These are phyloP conservation scores for Pollimyrus isidori DNA, from an alignment of 2,113 vertebrate genomes.

Conservation along the genomic window DNA sequence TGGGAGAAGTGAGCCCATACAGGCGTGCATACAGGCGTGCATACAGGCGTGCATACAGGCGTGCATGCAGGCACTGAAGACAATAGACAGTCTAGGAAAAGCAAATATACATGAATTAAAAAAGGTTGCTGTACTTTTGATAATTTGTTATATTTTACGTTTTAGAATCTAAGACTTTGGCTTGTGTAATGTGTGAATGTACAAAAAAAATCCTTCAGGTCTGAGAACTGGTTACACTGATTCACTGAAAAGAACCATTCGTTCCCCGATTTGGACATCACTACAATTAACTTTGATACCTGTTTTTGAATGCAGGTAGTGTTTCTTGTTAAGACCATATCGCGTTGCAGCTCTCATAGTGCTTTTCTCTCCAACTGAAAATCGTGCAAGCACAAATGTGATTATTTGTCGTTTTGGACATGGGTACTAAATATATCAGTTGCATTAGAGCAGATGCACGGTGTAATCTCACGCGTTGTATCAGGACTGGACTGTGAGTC, in stretches of 20 bases:
- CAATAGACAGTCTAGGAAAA: not conserved
- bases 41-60: too few species aligned
- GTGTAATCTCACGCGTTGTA: not conserved
- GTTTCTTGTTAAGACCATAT: not conserved
- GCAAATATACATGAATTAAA: not conserved
- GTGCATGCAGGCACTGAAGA: not conserved
- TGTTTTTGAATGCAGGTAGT: not conserved
- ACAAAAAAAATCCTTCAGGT: not conserved
- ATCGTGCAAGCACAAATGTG: not conserved
- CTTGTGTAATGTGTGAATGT: not conserved
- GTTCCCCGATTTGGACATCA: not conserved
- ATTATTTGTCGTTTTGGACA: not conserved
- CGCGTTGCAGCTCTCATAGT: not conserved
- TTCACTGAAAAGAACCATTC: not conserved
- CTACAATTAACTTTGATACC: not conserved
- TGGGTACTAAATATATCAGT: not conserved
- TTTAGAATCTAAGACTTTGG: not conserved
- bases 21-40: too few species aligned
- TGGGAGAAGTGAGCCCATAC: not conserved
- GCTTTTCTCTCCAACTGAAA: not conserved
- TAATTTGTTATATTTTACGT: not conserved
- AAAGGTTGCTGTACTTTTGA: not conserved
- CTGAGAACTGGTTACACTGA: not conserved
- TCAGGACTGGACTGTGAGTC: not conserved
- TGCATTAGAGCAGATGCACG: not conserved